Evolutionary conservation across 2,888 invertebrate species (phyloP), one percentile per base, ranked within the genome.

Genomic region (Hirudinaria manillensis): DNA sequence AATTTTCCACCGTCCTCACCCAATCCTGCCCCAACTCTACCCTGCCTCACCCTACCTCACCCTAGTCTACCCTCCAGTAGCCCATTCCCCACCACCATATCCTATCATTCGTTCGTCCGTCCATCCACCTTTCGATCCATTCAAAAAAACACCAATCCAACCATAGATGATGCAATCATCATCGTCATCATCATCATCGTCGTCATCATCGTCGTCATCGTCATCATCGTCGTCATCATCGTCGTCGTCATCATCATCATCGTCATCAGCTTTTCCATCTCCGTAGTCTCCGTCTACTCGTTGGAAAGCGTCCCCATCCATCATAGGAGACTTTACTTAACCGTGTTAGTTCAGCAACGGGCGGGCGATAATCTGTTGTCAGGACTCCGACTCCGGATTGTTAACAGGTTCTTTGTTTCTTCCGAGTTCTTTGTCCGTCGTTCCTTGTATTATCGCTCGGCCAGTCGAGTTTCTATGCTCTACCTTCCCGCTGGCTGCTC

Each of bases 241-340:
- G n/a, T 24, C 61, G 19, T 10, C 24, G 6, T 61, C 61, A 16
- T 61, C 61, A 24, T 27, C 61, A 10, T 29, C 2, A 6, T 29
- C 61, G 13, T 61, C 61, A 61, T 1, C 61, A 24, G 3, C 61
- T n/a, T 29, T 10, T 61, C 61, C 61, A 61, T 10, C 29, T 7
- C 10, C 61, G 61, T 29, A 61, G 24, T 29, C 61, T 7, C n/a
- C 61, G 10, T 27, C 61, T 7, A 6, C 24, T 61, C 61, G 21
- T 2, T 2, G 61, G 4, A 61, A 24, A 16, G 61, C 13, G 13
- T 7, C 10, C 61, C 61, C 61, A 61, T 61, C 61, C 24, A 61
- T 61, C 61, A 61, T 61, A 61, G 61, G 29, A 61, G 61, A 61
- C 61, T 61, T 61, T 61, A 61, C 61, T 61, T 61, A 61, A 61